Base-by-base conservation (phyloP, 2,888 invertebrate genomes). In the Biston stratarius region DNA sequence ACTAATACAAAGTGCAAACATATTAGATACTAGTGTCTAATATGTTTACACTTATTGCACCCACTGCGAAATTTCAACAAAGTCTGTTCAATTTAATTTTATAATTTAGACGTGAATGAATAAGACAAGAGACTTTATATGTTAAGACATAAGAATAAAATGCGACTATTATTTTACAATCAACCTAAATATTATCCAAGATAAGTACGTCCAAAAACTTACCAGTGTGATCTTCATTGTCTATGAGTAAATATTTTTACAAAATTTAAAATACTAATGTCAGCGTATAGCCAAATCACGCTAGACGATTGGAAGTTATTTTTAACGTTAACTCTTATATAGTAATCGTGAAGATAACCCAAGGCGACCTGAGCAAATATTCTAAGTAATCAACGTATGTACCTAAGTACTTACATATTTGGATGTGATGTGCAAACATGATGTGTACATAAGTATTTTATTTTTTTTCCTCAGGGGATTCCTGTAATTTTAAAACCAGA, bases 311-410 rank as follows among this genome's bases (percentile, higher is more conserved):
- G 64, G 10, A 56, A 51, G 42, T 51, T 53, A 49, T 64, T 67
- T 61, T 64, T 55, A 10, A 45, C 33, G 62, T 45, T 47, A 42
- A 55, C 57, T 70, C 69, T 47, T 63, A 48, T 70, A 72, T 72
- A 72, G 45, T 10, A 40, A 15, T 33, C n/a, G 33, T 42, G 48
- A 48, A 67, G 70, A 72, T 72, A 72, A 72, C 72, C 67, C 51
- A 52, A 45, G 49, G 34, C 63, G 67, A 70, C 65, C 67, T 61
- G 34, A 61, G 58, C 38, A 70, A 68, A 72, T 52, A 69, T 64
- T 69, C 42, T 65, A 56, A 61, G 61, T 66, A 66, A 48, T 45
- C 45, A 44, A 34, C n/a, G 34, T 64, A 42, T 33, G 10, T 48
- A 38, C 8, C 6, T 38, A 38, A 3, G 38, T 38, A 33, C 44